Percentiles rank a stretch among this genome's conserved stretches.
phyloP scores from a whole-genome alignment of 2,113 vertebrate genomes.

The Trichechus manatus region DNA sequence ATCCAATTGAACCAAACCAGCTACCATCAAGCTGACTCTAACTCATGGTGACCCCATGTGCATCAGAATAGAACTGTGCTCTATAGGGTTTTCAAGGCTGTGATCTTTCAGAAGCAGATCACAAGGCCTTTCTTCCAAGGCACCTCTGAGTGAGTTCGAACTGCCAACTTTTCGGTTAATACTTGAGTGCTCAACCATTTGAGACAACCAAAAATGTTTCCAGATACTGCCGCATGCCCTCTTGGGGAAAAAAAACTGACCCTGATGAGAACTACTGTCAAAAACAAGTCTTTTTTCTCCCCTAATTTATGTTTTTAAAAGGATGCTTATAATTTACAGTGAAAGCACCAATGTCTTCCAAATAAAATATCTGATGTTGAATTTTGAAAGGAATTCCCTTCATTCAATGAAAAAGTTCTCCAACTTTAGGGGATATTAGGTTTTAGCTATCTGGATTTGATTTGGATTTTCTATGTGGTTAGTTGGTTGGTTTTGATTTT shows the following conservation, averaged over 20 bases:
- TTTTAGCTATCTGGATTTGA: neutral
- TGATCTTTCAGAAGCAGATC: neutral
- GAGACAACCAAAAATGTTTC: neutral
- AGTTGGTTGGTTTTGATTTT: neutral
- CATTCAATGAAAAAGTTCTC: neutral
- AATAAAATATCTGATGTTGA: neutral
- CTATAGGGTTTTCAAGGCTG: neutral
- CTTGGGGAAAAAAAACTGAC: neutral
- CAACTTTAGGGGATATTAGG: neutral
- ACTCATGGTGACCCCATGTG: neutral
- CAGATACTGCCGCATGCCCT: neutral
- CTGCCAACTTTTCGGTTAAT: neutral
- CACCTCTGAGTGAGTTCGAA: neutral
- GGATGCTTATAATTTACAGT: neutral
- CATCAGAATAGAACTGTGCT: neutral
- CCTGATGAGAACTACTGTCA: neutral
- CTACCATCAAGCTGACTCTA: neutral
- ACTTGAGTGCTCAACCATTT: neutral
- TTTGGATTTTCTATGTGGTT: conserved; percentile 25
- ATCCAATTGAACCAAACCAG: neutral
- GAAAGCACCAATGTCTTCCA: conserved; percentile 4
- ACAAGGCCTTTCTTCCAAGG: neutral
- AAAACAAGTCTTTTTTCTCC: neutral
- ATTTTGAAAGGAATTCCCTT: conserved; percentile 17
- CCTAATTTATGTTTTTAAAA: neutral